Evolutionary conservation across 1,140 invertebrate genomes (phyloP).

Genomic region (Drosophila ficusphila): DNA sequence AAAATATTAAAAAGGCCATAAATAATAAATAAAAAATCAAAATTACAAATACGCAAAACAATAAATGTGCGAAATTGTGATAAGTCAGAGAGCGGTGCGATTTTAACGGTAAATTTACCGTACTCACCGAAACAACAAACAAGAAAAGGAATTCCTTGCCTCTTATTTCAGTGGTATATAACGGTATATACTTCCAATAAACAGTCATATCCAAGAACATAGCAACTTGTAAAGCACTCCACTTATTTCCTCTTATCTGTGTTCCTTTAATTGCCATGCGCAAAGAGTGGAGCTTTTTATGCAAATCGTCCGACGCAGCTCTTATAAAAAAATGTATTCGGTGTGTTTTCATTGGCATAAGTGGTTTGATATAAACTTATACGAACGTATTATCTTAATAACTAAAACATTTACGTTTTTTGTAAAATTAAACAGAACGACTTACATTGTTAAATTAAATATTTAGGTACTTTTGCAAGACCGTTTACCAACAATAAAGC

Average conservation of each 20-base stretch:
- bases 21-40: too few species aligned
- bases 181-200: too few species aligned
- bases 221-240: not conserved
- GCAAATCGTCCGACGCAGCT: constrained; percentile 7
- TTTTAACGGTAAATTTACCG: too few species aligned
- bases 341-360: constrained; percentile 45
- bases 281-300: constrained; percentile 45
- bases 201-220: too few species aligned
- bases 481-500: too few species aligned
- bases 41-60: too few species aligned
- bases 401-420: constrained; percentile 1
- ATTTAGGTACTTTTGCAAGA: not conserved
- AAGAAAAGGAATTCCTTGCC: too few species aligned
- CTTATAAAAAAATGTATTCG: constrained; percentile 54
- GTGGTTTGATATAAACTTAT: constrained; percentile 36
- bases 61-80: too few species aligned
- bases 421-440: constrained; percentile 10
- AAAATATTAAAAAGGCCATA: too few species aligned
- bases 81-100: too few species aligned
- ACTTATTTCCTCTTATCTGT: not conserved
- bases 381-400: constrained; percentile 18
- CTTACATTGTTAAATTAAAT: not conserved
- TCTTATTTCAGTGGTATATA: too few species aligned
- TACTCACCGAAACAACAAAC: too few species aligned
- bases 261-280: constrained; percentile 27